Percentiles rank a stretch among this genome's conserved stretches.
Conservation (phyloP, 2,797 vertebrate species). For the Bradypodion ventrale region DNA sequence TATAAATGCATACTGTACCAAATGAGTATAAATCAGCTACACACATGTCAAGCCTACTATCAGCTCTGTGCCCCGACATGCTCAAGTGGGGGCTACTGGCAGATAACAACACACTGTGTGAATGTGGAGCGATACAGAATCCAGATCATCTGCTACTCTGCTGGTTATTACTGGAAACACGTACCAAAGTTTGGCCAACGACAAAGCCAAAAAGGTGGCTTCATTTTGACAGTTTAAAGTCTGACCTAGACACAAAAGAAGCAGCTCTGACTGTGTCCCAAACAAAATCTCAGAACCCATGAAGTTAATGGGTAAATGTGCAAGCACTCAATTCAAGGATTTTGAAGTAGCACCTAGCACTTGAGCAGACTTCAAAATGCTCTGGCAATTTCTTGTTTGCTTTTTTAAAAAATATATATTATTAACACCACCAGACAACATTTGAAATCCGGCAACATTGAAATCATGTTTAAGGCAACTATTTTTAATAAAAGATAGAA, state of each 20-base stretch:
- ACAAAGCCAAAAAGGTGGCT: no score
- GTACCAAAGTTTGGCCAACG: no score
- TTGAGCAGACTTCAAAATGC: background rate
- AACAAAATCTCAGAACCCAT: background rate
- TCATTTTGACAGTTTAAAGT: no score
- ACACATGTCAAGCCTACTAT: background rate
- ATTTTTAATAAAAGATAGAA: background rate
- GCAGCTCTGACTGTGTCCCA: no score
- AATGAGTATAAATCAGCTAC: background rate
- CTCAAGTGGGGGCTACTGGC: no score
- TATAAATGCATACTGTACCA: background rate
- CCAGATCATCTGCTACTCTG: no score
- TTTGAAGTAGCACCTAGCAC: background rate
- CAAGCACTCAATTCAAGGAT: background rate
- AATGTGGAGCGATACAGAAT: no score
- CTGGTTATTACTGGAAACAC: no score
- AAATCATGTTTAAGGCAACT: background rate
- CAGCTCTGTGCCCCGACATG: background rate
- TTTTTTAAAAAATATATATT: background rate
- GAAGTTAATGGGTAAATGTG: background rate
- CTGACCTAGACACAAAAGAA: no score
- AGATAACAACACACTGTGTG: no score
- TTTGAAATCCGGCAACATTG: background rate
- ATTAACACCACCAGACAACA: background rate
- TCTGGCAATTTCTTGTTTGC: background rate